Percentiles rank a stretch among this genome's conserved stretches.
These are phyloP conservation scores for Phortica variegata DNA, from an alignment of 1,140 invertebrate species.

Conservation along the genomic window DNA sequence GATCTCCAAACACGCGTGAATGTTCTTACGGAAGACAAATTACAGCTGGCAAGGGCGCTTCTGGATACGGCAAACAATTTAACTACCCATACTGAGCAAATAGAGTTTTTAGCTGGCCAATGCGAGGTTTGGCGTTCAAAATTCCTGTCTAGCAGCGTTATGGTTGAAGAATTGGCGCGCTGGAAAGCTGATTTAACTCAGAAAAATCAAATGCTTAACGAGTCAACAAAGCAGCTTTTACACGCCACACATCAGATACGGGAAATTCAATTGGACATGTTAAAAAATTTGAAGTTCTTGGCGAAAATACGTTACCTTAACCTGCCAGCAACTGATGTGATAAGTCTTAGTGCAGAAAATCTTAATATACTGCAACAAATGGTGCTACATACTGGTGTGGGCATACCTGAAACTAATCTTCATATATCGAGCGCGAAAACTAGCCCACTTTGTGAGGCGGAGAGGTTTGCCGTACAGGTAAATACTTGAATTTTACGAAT, in stretches of 20 bases:
- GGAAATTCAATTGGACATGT: conserved; percentile 70
- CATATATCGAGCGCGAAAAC: conserved; percentile 37
- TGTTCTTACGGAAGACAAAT: conserved; percentile 85
- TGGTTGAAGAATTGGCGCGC: conserved; percentile 84
- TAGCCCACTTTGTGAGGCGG: conserved; percentile 46
- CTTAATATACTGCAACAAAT: conserved; percentile 49
- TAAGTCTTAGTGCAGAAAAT: conserved; percentile 55
- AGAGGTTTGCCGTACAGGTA: conserved; percentile 54
- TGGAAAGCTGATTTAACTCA: conserved; percentile 80
- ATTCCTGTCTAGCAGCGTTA: conserved; percentile 89
- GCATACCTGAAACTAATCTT: conserved; percentile 43
- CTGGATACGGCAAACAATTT: conserved; percentile 81
- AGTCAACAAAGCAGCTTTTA: conserved; percentile 71
- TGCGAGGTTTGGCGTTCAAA: conserved; percentile 96
- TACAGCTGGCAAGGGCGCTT: conserved; percentile 80
- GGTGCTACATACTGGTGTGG: conserved; percentile 49
- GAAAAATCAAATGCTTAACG: conserved; percentile 73
- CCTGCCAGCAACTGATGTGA: conserved; percentile 56
- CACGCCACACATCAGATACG: conserved; percentile 72
- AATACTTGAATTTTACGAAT: neutral
- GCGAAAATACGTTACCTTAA: conserved; percentile 44
- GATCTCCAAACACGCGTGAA: conserved; percentile 88
- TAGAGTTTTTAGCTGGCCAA: conserved; percentile 87
- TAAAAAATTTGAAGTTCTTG: conserved; percentile 63
- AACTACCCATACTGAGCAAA: conserved; percentile 85